Base-by-base conservation (phyloP, 1,140 invertebrate genomes). In the Apis florea region DNA sequence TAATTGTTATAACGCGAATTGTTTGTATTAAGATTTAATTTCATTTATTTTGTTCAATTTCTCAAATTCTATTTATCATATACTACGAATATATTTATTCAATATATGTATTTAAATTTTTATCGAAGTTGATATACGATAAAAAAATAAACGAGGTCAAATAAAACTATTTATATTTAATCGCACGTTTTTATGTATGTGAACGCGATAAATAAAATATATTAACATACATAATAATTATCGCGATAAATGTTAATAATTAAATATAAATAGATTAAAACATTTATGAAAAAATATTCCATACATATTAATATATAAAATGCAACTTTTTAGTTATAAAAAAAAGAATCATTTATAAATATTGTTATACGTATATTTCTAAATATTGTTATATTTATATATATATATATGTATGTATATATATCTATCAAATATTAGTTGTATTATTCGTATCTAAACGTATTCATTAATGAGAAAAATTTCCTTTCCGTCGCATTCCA, bases 201-300 rank as follows among this genome's bases (percentile, higher is more conserved):
- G 31, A 40, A 40, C 31, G 31, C 31, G 31, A 40, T 40, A 40
- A 40, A 40, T 40, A 40, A 40, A 40, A 40, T 5, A 0, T 40
- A 40, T 40, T 40, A 40, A 40, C 31, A 0, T 40, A 40, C 5
- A n/a, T n/a, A 40, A 40, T 40, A 40, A 40, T 40, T 40, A 40
- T 40, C 31, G 31, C 31, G 31, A 40, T 40, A 40, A 85, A 85
- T 15, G 79, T 72, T 61, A 83, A 82, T 85, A 82, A 77, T 72
- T 56, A 58, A 69, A 49, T 40, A 0, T 40, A 40, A 4, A 6
- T 40, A 40, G 31, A 40, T 0, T 40, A 40, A 40, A 40, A 40
- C 31, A 66, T 40, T 66, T 11, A 40, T 66, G 40, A 40, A 40
- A 4, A 2, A 21, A 17, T 11, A 40, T 8, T 40, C 1, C 31